These are phyloP conservation scores for Pollachius pollachius DNA, from an alignment of 2,113 vertebrate species.

Conservation along the genomic window DNA sequence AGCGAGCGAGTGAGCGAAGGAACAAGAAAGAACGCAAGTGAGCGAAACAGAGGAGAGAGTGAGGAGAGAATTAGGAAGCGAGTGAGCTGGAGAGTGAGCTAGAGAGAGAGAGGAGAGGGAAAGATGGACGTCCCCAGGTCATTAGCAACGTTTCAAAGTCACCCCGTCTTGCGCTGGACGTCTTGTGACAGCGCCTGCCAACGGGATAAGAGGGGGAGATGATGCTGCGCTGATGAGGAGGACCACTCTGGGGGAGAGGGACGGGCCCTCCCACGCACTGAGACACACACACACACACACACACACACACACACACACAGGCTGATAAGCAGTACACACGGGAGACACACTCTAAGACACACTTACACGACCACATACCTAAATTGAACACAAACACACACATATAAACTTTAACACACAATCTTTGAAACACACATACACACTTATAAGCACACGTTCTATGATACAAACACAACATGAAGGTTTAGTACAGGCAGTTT, in stretches of 20 bases:
- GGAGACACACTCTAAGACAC: neutral
- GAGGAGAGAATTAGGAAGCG: too few relatives aligned
- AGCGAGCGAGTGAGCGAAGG: too few relatives aligned
- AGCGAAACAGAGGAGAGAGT: too few relatives aligned
- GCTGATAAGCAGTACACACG: too few relatives aligned
- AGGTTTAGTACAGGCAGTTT: too few relatives aligned
- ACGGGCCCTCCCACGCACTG: neutral
- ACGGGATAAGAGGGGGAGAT: conserved; percentile 63
- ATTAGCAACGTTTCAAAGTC: conserved; percentile 75
- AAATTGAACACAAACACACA: neutral
- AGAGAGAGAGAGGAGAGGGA: conserved; percentile 38
- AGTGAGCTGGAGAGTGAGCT: neutral
- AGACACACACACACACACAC: conserved; percentile 7
- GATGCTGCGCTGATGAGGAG: conserved; percentile 66
- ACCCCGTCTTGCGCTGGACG: conserved; percentile 64
- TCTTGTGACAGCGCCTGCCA: conserved; percentile 70
- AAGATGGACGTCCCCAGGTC: conserved; percentile 56
- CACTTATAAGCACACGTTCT: too few relatives aligned
- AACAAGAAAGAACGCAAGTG: too few relatives aligned
- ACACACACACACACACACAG: conserved; percentile 7
- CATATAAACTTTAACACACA: neutral
- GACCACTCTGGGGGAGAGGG: conserved; percentile 33
- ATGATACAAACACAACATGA: too few relatives aligned
- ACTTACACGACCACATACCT: neutral
- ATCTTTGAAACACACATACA: too few relatives aligned